Evolutionary conservation across 2,113 vertebrate genomes (phyloP).

Genomic region (Scortum barcoo): DNA sequence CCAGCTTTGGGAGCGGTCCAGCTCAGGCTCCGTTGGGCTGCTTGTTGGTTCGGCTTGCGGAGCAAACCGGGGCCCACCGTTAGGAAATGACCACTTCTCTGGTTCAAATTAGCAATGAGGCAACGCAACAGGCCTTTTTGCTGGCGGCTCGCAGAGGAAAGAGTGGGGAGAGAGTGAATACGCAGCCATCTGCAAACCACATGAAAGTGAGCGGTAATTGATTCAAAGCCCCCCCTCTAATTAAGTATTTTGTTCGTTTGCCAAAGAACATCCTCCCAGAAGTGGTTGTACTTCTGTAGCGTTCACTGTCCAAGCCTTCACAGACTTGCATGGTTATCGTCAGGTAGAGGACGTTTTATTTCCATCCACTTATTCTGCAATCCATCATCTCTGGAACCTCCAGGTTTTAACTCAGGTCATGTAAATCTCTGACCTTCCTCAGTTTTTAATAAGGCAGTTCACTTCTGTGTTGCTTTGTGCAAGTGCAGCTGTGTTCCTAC

Average conservation of each 20-base stretch:
- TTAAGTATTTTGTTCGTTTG: conserved; percentile 77
- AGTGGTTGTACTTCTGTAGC: conserved; percentile 68
- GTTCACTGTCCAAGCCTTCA: conserved; percentile 49
- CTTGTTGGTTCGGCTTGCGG: conserved; percentile 53
- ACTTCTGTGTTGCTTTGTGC: conserved; percentile 19
- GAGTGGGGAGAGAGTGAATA: conserved; percentile 56
- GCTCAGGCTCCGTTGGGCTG: conserved; percentile 48
- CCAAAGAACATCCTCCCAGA: conserved; percentile 69
- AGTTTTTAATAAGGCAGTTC: conserved; percentile 13
- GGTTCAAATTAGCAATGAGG: conserved; percentile 86
- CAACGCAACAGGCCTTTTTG: conserved; percentile 77
- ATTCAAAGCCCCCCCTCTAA: conserved; percentile 73
- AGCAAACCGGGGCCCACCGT: conserved; percentile 58
- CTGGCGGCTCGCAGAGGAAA: conserved; percentile 60
- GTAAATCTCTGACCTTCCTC: conserved; percentile 47
- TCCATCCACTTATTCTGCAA: conserved; percentile 32
- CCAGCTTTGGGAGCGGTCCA: conserved; percentile 63
- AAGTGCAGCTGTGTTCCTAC: conserved; percentile 20
- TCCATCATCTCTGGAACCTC: conserved; percentile 41
- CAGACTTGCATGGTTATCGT: conserved; percentile 57
- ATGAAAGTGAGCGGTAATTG: conserved; percentile 80
- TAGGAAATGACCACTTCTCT: conserved; percentile 78
- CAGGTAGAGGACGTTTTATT: conserved; percentile 38
- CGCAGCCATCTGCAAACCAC: conserved; percentile 79
- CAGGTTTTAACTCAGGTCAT: conserved; percentile 33